Base-by-base conservation (phyloP, 2,888 invertebrate species). In the Trachelus iudaicus region DNA sequence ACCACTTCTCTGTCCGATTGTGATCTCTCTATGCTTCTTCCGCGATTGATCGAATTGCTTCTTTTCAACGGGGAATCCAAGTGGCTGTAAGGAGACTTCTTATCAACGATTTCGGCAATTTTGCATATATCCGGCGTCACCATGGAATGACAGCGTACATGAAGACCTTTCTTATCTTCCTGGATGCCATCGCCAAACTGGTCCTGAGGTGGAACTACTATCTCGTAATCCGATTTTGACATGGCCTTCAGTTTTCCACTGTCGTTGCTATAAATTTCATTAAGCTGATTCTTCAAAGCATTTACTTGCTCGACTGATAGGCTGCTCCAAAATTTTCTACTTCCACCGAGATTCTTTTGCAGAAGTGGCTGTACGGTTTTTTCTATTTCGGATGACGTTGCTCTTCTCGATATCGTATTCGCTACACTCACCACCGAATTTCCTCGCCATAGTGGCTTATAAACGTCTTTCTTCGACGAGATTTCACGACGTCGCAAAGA, bases 401-500 rank as follows among this genome's bases (percentile, higher is more conserved):
- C 93, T 85, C 93, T 94, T 85, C 93, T 94, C 76, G 94, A 94
- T 87, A 97, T 94, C 80, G 93, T 94, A 81, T 94, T 94, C 0
- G 97, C 97, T 74, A 97, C 93, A 92, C 97, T 96, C 1, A 95
- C 94, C 0, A 97, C 97, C 15, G 97, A 97, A 82, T 94, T 96
- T 11, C 97, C 97, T 73, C 97, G 93, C 97, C 97, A 97, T 35
- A 96, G 92, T 3, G 96, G 96, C 89, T 96, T 96, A 87, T 96
- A 96, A 0, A 94, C 93, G 84, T 96, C 96, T 89, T 94, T 95
- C 34, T 92, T 91, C 11, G 92, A 92, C 23, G 92, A 91, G 11
- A 93, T 87, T 75, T 93, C 92, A 30, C 90, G 87, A 76, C 91
- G 89, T 77, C 89, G 91, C 79, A 92, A 85, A 86, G 93, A 87